Evolutionary conservation across 2,797 vertebrate species (phyloP).

Genomic region (Urocyon cinereoargenteus): DNA sequence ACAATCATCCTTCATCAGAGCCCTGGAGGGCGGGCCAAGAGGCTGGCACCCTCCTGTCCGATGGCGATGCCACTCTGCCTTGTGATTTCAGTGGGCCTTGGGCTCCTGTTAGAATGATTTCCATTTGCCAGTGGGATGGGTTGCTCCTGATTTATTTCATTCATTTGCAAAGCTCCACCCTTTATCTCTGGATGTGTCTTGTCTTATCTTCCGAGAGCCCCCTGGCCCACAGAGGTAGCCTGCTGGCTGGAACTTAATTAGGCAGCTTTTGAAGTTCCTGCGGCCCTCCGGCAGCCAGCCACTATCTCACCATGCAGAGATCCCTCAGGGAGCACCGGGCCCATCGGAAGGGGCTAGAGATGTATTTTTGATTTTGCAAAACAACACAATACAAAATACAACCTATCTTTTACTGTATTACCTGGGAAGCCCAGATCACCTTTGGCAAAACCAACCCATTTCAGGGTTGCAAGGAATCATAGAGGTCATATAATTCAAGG

Average conservation of each 20-base stretch:
- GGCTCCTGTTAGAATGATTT: neutral
- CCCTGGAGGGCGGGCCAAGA: neutral
- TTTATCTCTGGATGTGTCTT: constrained; percentile 64
- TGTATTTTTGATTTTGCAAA: constrained; percentile 73
- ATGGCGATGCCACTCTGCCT: neutral
- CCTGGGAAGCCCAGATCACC: neutral
- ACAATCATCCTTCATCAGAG: neutral
- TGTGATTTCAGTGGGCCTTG: neutral
- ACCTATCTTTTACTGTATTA: neutral
- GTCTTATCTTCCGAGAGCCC: constrained; percentile 76
- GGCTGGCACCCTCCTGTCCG: neutral
- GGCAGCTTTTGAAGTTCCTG: constrained; percentile 74
- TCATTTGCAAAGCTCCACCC: neutral
- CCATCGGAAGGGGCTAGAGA: neutral
- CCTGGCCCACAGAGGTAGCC: constrained; percentile 65
- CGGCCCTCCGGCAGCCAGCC: constrained; percentile 79
- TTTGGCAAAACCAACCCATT: neutral
- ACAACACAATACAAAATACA: constrained; percentile 19
- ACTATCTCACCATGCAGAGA: constrained; percentile 77
- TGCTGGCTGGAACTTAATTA: constrained; percentile 83
- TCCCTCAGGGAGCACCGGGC: constrained; percentile 37
- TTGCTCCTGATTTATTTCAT: neutral
- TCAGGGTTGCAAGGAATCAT: neutral
- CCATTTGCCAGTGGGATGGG: neutral
- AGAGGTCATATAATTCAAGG: neutral